Evolutionary conservation across 2,113 vertebrate species (phyloP), one percentile per base, ranked within the genome.

Genomic region (Pseudorectes ferrugineus): DNA sequence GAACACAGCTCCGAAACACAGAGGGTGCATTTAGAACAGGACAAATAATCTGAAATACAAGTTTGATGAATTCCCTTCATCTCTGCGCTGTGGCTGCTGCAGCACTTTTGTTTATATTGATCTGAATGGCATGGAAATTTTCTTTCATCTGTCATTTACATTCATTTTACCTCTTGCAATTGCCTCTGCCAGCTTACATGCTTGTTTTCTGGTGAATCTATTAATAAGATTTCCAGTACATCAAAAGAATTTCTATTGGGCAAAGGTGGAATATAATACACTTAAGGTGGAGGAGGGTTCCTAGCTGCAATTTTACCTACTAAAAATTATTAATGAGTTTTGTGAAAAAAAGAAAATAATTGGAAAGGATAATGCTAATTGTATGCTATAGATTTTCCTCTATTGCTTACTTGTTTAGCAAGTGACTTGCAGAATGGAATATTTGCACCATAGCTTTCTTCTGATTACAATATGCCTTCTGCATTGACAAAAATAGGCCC

Each of bases 81-180:
- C 91, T 93, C 65, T 54, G 36, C n/a, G 45, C 84, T 95, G 80
- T 76, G 85, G 63, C 82, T 88, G 91, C 91, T 76, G 86, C 88
- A 80, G 73, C 71, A 89, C 68, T 92, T 94, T 77, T 95, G 94
- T 92, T 92, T 95, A 70, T 93, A 93, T 94, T 90, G 93, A 93
- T 97, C 92, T 90, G 92, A 96, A 70, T 0, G 51, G 78, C 48
- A 10, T 74, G 79, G 88, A 96, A 95, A 71, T 96, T 92, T 96
- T 57, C 93, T 95, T 96, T 97, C 94, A 93, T 97, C 90, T 96
- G 92, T 94, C 95, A 95, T 96, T 96, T 95, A 88, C 90, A 93
- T 95, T 97, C 92, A 81, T 92, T 95, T 96, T 97, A 88, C 88
- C 72, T 92, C 79, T 72, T 86, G 85, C 95, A 86, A 77, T 93